Evolutionary conservation across 2,113 vertebrate genomes (phyloP).

Genomic region (Ictalurus punctatus): DNA sequence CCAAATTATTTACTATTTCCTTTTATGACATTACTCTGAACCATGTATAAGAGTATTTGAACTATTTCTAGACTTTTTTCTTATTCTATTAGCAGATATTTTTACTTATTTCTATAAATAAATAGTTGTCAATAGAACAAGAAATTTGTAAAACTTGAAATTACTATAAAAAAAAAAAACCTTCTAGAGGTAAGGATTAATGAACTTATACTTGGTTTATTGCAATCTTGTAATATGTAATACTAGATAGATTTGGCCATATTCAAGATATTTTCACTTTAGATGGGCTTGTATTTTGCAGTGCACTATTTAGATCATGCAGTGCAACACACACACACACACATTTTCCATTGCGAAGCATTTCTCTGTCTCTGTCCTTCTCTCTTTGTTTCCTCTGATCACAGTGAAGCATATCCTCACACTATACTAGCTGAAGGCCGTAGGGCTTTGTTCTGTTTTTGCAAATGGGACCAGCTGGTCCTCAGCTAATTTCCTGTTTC

Average conservation of each 20-base stretch:
- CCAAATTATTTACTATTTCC: not conserved
- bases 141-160: not conserved
- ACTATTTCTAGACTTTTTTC: not conserved
- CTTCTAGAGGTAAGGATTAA: not conserved
- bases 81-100: not conserved
- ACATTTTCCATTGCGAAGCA: not conserved
- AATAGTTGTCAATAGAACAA: not conserved
- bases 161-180: not conserved
- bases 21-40: not conserved
- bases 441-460: conserved; percentile 44
- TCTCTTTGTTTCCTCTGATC: conserved; percentile 14
- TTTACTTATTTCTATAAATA: not conserved
- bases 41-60: no score
- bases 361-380: not conserved
- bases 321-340: not conserved
- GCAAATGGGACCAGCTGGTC: conserved; percentile 62
- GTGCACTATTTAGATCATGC: not conserved
- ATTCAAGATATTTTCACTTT: not conserved
- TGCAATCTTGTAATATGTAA: not conserved
- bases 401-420: conserved; percentile 45
- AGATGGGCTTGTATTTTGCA: not conserved
- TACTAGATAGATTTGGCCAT: not conserved
- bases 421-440: conserved; percentile 24
- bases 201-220: not conserved
- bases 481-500: conserved; percentile 59